These are phyloP conservation scores for Anticlea derivata DNA, from an alignment of 2,888 invertebrate genomes.

Conservation along the genomic window DNA sequence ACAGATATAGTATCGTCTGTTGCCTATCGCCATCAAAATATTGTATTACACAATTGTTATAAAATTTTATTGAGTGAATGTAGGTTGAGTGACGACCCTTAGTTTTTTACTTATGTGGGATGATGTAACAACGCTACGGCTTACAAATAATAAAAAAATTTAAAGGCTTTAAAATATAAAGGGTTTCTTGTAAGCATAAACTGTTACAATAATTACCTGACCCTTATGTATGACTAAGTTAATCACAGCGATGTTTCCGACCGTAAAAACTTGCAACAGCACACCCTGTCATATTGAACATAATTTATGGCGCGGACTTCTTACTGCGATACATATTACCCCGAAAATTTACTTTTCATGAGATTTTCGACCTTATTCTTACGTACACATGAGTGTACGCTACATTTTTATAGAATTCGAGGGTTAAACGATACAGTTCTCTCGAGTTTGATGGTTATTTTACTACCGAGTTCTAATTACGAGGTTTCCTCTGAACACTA, in stretches of 20 bases:
- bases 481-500: slow-evolving; percentile 74
- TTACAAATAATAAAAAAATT: slow-evolving; percentile 3
- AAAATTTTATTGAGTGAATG: no score
- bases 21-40: no score
- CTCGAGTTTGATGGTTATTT: slow-evolving; percentile 79
- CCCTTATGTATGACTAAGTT: slow-evolving; percentile 52
- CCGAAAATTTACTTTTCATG: slow-evolving; percentile 15
- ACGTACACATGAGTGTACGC: not conserved
- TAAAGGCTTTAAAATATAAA: slow-evolving; percentile 18
- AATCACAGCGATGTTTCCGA: slow-evolving; percentile 62
- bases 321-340: slow-evolving; percentile 43
- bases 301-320: slow-evolving; percentile 72
- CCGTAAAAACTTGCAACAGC: slow-evolving; percentile 73
- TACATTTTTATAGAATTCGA: slow-evolving; percentile 22
- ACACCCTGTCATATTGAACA: slow-evolving; percentile 73
- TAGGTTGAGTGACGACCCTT: no score
- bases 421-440: slow-evolving; percentile 63
- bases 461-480: slow-evolving; percentile 78
- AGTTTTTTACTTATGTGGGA: not conserved
- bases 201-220: slow-evolving; percentile 39
- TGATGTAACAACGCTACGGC: not conserved
- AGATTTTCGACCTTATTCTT: slow-evolving; percentile 39
- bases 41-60: no score
- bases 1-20: no score
- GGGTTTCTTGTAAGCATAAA: slow-evolving; percentile 29